Evolutionary conservation across 2,113 vertebrate species (phyloP), one percentile per base, ranked within the genome.

Genomic region (Callopanchax toddi): DNA sequence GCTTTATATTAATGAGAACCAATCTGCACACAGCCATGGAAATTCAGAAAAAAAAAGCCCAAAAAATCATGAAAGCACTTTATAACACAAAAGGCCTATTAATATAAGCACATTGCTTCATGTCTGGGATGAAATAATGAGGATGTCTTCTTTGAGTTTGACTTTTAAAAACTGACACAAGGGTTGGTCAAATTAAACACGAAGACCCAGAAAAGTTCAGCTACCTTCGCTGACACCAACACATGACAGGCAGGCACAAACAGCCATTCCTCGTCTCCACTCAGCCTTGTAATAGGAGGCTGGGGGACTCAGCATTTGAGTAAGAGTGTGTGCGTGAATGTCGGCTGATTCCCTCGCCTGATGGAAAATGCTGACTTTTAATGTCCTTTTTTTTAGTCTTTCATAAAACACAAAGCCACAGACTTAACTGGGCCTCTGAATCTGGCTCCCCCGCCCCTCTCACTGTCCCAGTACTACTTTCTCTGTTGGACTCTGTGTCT

Each of bases 291-390:
- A 84, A 82, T 86, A 63, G 71, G 82, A 82, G 67, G 59, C 61
- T 60, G 66, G 78, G 76, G 74, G 68, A 74, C 79, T 62, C 53
- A 10, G 67, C 64, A 60, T 45, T 56, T 23, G 72, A 60, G 77
- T 40, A 51, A 61, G 50, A 55, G 49, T 46, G 64, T 57, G 72
- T 69, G 60, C 72, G 70, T 50, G 52, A 53, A 25, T 70, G 59
- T 64, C 6, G 66, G 61, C 72, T 61, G 78, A 78, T 85, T 87
- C 81, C 53, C 70, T 77, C 53, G 77, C 73, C 76, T 60, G 74
- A 69, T 90, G 90, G 89, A 92, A 92, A 92, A 90, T 72, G 89
- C 92, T 92, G 92, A 92, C 90, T 89, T 89, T 87, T 85, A 88
- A 91, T 82, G 84, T 89, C 60, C 71, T 79, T 74, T 85, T 70